These are phyloP conservation scores for Smittia sp. DNA, from an alignment of 2,888 invertebrate species.

Conservation along the genomic window DNA sequence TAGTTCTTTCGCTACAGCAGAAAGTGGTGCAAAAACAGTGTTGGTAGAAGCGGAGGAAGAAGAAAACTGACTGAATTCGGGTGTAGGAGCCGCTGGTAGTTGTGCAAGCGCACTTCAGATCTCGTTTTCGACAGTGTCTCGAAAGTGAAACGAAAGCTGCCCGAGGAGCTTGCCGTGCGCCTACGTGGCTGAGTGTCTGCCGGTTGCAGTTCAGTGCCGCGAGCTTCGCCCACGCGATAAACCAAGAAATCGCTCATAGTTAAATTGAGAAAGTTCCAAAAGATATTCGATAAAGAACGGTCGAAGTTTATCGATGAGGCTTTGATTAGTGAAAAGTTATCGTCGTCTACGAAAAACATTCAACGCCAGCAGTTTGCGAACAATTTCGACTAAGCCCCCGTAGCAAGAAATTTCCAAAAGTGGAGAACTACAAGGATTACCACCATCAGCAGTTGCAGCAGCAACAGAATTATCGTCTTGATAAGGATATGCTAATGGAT, in stretches of 20 bases:
- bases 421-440: constrained; percentile 39
- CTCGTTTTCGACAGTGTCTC: too few species aligned
- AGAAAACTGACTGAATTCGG: neutral
- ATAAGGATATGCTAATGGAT: constrained; percentile 41
- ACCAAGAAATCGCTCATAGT: neutral
- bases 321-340: neutral
- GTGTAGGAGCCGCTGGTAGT: neutral
- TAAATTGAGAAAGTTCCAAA: neutral
- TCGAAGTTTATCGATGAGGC: neutral
- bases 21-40: neutral
- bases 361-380: neutral
- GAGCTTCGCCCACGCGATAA: too few species aligned
- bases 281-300: neutral
- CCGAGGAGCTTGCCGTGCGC: too few species aligned
- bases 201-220: too few species aligned
- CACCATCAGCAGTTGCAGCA: constrained; percentile 35
- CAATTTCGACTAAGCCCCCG: neutral
- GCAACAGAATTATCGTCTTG: constrained; percentile 37
- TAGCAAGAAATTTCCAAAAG: constrained; percentile 26
- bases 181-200: too few species aligned
- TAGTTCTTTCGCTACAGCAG: neutral
- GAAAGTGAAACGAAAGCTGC: too few species aligned
- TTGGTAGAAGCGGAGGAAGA: neutral
- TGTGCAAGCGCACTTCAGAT: neutral
- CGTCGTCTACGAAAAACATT: neutral